Evolutionary conservation across 2,797 vertebrate species (phyloP).

Genomic region (Tachyglossus aculeatus): DNA sequence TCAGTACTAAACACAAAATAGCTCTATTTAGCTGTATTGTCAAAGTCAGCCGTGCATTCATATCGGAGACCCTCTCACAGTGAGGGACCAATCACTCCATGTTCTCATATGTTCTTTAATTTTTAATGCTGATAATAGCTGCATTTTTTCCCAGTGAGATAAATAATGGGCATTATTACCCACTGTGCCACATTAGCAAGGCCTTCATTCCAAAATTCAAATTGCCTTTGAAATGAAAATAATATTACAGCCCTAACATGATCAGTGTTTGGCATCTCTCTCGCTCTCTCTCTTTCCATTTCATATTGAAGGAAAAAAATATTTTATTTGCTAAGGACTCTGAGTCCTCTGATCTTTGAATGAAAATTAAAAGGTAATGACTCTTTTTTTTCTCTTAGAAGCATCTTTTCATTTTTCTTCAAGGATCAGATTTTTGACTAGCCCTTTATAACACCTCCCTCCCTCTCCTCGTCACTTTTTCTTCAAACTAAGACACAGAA

Average conservation of each 20-base stretch:
- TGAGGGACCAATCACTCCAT: conserved; percentile 13
- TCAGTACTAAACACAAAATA: not conserved
- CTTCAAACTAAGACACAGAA: too few relatives aligned
- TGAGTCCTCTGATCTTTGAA: too few relatives aligned
- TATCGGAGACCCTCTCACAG: not conserved
- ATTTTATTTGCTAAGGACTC: too few relatives aligned
- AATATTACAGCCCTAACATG: not conserved
- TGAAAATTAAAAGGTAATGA: too few relatives aligned
- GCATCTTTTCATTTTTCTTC: too few relatives aligned
- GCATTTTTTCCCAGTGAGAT: conserved; percentile 18
- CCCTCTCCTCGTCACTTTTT: too few relatives aligned
- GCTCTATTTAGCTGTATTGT: not conserved
- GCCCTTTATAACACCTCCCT: too few relatives aligned
- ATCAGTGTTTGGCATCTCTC: too few relatives aligned
- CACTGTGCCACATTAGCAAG: not conserved
- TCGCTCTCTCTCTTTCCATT: too few relatives aligned
- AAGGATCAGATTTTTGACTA: too few relatives aligned
- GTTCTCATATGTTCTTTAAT: not conserved
- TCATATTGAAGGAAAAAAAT: too few relatives aligned
- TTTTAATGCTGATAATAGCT: conserved; percentile 8
- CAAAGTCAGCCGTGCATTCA: not conserved
- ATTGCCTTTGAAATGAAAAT: not conserved
- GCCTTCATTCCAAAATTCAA: not conserved
- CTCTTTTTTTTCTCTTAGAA: too few relatives aligned
- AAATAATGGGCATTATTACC: not conserved